These are phyloP conservation scores for Paramisgurnus dabryanus DNA, from an alignment of 2,113 vertebrate genomes.

Conservation along the genomic window DNA sequence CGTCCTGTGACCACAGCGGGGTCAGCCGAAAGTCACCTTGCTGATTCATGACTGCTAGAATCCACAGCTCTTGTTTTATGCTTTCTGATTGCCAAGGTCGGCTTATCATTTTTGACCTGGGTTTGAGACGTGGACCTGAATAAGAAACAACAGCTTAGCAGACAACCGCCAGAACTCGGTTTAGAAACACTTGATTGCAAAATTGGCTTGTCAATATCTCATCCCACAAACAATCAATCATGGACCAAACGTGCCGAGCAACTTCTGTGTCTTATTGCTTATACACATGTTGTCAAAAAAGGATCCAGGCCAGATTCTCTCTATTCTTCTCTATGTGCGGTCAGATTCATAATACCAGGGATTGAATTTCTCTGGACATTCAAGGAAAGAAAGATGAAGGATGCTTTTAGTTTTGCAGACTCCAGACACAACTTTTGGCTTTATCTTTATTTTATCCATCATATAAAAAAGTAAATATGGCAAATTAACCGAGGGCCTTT, in stretches of 20 bases:
- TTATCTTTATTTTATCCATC: neutral
- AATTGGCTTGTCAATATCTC: slow-evolving; percentile 8
- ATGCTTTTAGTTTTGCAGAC: neutral
- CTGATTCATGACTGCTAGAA: slow-evolving; percentile 65
- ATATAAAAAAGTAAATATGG: neutral
- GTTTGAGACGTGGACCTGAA: slow-evolving; percentile 36
- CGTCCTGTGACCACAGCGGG: slow-evolving; percentile 59
- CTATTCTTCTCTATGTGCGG: neutral
- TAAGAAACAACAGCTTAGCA: slow-evolving; percentile 54
- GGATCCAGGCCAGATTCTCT: neutral
- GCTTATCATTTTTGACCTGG: slow-evolving; percentile 16
- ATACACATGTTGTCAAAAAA: neutral
- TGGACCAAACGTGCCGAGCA: neutral
- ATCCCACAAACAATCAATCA: neutral
- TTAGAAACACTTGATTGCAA: neutral
- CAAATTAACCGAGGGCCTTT: neutral
- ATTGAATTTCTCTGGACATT: neutral
- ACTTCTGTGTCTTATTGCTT: slow-evolving; percentile 2
- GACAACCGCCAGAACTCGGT: neutral
- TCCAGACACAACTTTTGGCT: neutral
- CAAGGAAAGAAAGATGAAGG: neutral
- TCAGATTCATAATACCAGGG: slow-evolving; percentile 2
- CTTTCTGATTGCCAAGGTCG: slow-evolving; percentile 29
- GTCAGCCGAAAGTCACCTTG: slow-evolving; percentile 62
- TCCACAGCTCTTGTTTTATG: slow-evolving; percentile 37